Conservation (phyloP, 2,888 invertebrate genomes). For the Kuschelorhynchus macadamiae region DNA sequence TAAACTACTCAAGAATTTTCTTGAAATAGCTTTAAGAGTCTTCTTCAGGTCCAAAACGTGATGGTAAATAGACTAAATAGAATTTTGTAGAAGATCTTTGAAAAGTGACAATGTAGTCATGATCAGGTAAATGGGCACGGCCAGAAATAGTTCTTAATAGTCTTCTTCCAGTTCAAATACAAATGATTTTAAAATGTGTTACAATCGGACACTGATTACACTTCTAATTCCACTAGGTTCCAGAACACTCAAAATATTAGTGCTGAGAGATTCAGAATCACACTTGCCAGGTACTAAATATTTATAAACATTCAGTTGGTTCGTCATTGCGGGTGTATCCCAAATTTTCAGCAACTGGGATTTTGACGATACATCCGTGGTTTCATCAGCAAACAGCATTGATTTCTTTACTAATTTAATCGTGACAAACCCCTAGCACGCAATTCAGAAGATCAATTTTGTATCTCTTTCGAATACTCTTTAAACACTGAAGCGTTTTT, state of each 20-base stretch:
- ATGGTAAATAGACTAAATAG: no score
- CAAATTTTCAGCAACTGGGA: constrained; percentile 55
- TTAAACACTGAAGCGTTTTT: constrained; percentile 56
- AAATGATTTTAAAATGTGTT: no score
- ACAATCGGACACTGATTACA: no score
- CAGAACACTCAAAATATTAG: constrained; percentile 32
- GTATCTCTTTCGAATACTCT: constrained; percentile 33
- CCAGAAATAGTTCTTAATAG: no score
- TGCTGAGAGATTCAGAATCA: constrained; percentile 21
- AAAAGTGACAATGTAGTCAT: no score
- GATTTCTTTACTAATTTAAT: constrained; percentile 56
- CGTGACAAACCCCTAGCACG: constrained; percentile 57
- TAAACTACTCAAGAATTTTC: no score
- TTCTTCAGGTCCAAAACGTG: no score
- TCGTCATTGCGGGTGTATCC: constrained; percentile 51
- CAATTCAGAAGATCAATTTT: constrained; percentile 30
- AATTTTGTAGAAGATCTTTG: no score
- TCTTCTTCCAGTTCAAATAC: no score
- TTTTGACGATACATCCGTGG: constrained; percentile 55
- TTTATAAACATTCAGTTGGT: constrained; percentile 52
- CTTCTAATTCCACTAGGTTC: no score
- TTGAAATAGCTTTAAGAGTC: no score
- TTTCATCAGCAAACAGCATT: constrained; percentile 57
- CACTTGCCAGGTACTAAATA: constrained; percentile 40
- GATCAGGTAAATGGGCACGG: no score